Conservation (phyloP, 2,113 vertebrate genomes). For the Petroica traversi region DNA sequence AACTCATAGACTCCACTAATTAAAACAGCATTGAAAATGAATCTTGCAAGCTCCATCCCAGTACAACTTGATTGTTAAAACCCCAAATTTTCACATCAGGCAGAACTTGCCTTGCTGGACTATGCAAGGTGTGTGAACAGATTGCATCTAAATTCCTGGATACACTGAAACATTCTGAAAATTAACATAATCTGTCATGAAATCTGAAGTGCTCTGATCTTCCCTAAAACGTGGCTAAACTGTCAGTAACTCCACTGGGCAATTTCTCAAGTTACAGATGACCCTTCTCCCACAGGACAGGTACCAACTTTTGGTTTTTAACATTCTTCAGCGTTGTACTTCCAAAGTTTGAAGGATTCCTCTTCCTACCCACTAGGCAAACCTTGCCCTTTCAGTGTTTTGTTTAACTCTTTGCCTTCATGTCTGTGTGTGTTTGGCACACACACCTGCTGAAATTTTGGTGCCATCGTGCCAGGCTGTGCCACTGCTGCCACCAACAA, state of each 20-base stretch:
- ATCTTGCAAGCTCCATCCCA: background rate
- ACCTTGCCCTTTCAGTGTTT: background rate
- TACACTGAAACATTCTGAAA: background rate
- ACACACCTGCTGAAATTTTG: background rate
- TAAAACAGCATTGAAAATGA: background rate
- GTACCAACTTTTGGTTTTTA: background rate
- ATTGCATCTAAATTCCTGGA: background rate
- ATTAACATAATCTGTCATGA: background rate
- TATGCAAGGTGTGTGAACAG: background rate
- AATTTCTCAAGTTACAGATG: background rate
- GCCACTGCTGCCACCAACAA: background rate
- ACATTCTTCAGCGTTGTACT: background rate
- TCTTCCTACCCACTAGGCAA: background rate
- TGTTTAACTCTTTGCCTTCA: background rate
- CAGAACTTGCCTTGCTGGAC: background rate
- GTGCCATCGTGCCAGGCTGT: background rate
- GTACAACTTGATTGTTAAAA: background rate
- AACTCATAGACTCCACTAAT: background rate
- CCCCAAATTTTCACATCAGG: background rate
- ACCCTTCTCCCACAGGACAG: background rate
- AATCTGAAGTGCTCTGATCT: background rate
- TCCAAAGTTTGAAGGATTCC: background rate
- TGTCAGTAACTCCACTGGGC: background rate
- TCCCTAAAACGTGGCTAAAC: background rate
- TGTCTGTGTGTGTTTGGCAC: background rate